Evolutionary conservation across 23 tunicate species (phyloP).

Genomic region (Styela clava): DNA sequence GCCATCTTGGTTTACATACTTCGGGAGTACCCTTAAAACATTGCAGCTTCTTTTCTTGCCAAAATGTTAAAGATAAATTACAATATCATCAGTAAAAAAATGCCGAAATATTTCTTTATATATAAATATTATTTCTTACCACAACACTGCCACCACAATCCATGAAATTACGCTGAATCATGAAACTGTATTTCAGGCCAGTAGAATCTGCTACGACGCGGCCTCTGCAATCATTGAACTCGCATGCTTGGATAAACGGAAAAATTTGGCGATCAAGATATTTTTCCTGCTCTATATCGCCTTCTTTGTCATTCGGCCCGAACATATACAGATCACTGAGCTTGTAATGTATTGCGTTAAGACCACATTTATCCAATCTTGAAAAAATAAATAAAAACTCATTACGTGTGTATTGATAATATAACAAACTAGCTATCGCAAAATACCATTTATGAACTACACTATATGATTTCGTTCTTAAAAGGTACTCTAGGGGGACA

Average conservation of each 20-base stretch:
- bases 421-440: no score
- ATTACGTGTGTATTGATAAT: no score
- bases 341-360: neutral
- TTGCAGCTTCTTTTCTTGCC: no score
- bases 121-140: neutral
- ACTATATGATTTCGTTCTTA: no score
- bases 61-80: no score
- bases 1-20: no score
- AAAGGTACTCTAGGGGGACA: no score
- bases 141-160: neutral
- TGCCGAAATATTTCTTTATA: neutral
- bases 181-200: neutral
- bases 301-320: neutral
- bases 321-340: neutral
- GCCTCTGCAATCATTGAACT: slow-evolving; percentile 8
- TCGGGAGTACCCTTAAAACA: no score
- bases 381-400: neutral
- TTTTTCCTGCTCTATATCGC: neutral
- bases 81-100: no score
- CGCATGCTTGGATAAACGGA: slow-evolving; percentile 1
- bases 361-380: slow-evolving; percentile 15
- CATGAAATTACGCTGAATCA: neutral
- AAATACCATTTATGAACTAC: no score
- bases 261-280: neutral
- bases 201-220: neutral